Percentiles rank a stretch among this genome's conserved stretches.
Conservation (phyloP, 2,797 vertebrate species). For the Dallia pectoralis region DNA sequence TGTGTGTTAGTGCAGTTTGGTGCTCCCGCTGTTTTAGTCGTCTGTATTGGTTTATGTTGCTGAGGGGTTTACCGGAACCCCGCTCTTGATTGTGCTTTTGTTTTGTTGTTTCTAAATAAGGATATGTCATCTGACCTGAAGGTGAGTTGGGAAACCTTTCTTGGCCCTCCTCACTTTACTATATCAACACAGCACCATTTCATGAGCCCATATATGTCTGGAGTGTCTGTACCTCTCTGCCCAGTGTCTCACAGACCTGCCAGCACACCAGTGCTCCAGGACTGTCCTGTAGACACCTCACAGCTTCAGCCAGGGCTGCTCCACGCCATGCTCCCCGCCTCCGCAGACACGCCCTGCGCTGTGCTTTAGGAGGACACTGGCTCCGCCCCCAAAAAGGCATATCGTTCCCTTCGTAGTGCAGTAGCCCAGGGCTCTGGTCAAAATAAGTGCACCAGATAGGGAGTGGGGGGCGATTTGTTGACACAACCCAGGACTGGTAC, state of each 20-base stretch:
- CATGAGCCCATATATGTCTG: slow-evolving; percentile 30
- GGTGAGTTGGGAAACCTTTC: slow-evolving; percentile 66
- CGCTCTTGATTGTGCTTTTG: slow-evolving; percentile 61
- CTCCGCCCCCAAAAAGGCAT: neutral
- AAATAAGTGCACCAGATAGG: neutral
- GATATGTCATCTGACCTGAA: slow-evolving; percentile 70
- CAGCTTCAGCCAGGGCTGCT: neutral
- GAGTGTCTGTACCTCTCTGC: slow-evolving; percentile 33
- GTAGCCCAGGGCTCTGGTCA: neutral
- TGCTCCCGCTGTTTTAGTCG: neutral
- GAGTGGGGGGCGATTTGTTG: neutral
- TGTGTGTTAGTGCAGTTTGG: neutral
- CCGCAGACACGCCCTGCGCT: neutral
- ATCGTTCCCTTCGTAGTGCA: neutral
- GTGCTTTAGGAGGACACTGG: neutral
- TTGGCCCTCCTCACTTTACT: slow-evolving; percentile 33
- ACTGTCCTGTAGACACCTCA: slow-evolving; percentile 1
- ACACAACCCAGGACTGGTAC: neutral
- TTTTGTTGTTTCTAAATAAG: slow-evolving; percentile 74
- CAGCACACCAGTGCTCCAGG: slow-evolving; percentile 1
- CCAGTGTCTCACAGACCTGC: slow-evolving; percentile 40
- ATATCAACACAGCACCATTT: slow-evolving; percentile 53
- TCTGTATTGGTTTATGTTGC: neutral
- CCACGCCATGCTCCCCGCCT: neutral
- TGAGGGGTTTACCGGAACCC: neutral